These are phyloP conservation scores for Liolophura sinensis DNA, from an alignment of 1,140 invertebrate species.

Conservation along the genomic window DNA sequence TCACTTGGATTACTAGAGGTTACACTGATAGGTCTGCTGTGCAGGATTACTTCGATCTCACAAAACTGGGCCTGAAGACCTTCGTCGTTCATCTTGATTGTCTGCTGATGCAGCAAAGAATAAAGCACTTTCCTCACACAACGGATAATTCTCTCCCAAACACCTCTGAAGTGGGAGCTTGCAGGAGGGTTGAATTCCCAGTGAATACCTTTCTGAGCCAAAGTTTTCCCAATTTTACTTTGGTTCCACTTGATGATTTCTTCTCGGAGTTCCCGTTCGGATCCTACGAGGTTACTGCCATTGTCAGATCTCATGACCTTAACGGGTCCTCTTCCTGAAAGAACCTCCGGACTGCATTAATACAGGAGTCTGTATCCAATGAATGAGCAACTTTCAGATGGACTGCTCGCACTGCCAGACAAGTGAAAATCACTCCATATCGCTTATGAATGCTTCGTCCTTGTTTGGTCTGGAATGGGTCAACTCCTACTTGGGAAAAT, in stretches of 20 bases:
- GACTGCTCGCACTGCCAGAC: slow-evolving; percentile 22
- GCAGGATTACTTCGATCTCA: slow-evolving; percentile 6
- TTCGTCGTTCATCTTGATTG: slow-evolving; percentile 7
- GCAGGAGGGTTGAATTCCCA: slow-evolving; percentile 56
- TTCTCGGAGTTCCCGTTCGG: slow-evolving; percentile 23
- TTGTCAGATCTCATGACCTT: slow-evolving; percentile 10
- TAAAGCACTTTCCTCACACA: slow-evolving; percentile 36
- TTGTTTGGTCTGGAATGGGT: slow-evolving; percentile 32
- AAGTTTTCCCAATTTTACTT: neutral
- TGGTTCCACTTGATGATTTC: slow-evolving; percentile 20
- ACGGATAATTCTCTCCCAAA: slow-evolving; percentile 49
- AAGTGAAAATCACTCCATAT: slow-evolving; percentile 36
- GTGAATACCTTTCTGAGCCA: slow-evolving; percentile 24
- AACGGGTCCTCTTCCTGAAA: slow-evolving; percentile 17
- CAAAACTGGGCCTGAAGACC: slow-evolving; percentile 3
- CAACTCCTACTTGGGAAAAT: slow-evolving; percentile 32
- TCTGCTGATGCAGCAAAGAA: slow-evolving; percentile 1
- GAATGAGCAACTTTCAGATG: slow-evolving; percentile 29
- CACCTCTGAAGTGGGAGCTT: slow-evolving; percentile 51
- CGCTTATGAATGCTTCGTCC: slow-evolving; percentile 21
- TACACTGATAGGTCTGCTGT: slow-evolving; percentile 18
- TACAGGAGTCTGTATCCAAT: slow-evolving; percentile 19
- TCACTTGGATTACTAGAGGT: slow-evolving; percentile 14
- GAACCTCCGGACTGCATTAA: slow-evolving; percentile 25
- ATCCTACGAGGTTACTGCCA: slow-evolving; percentile 24